Evolutionary conservation across 2,888 invertebrate species (phyloP), one percentile per base, ranked within the genome.

Genomic region (Torymus aiolomorphi): DNA sequence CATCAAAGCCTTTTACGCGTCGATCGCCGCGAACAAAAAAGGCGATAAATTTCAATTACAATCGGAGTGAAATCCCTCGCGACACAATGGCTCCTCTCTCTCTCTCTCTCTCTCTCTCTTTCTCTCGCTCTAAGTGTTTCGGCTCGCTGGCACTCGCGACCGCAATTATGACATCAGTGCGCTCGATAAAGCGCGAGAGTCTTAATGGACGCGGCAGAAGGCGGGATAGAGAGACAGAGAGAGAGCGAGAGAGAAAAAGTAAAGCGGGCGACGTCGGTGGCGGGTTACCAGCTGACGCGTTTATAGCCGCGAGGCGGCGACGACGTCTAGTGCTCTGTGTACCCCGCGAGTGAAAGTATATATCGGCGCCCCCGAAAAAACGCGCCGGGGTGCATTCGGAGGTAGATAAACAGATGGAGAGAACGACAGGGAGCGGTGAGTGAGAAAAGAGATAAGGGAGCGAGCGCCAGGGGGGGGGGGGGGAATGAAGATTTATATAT

Each of bases 21-120:
- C 57, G 31, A 73, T 67, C 57, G 18, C 31, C 18, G 67, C 42
- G 56, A 65, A 65, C 57, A 49, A 70, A 74, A 72, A 76, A 51
- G 18, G 10, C 73, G 67, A 77, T 80, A 77, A 77, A 80, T 77
- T 77, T 70, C 74, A 77, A 80, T 80, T 72, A 71, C 20, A 63
- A 66, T 31, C 51, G 10, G 42, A 42, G 14, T 24, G 56, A 14
- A 70, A 51, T 20, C 54, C 13, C 51, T n/a, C 54, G 54, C n/a
- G 18, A 42, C 42, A 42, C 42, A 42, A 42, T 42, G 42, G 42
- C 42, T 42, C 42, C 42, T 42, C 42, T 42, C 31, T 31, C 3
- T 31, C 31, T 31, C 31, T 31, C 24, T 24, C 24, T 24, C 3
- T 24, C n/a, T n/a, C n/a, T n/a, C n/a, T n/a, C n/a, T n/a, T n/a